These are phyloP conservation scores for Noctua janthe DNA, from an alignment of 2,888 invertebrate genomes.

Conservation along the genomic window DNA sequence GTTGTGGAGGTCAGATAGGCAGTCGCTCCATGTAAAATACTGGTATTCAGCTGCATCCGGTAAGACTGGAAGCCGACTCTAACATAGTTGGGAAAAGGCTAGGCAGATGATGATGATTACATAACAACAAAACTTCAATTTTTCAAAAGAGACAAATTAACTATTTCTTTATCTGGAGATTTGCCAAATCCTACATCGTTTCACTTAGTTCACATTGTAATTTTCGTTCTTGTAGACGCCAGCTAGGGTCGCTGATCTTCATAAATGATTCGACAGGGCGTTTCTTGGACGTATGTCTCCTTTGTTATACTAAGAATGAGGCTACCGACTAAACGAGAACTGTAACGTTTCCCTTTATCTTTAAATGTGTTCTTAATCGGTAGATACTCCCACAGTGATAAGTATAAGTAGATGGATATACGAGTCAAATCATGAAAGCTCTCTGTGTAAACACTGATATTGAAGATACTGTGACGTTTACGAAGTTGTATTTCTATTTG, in stretches of 20 bases:
- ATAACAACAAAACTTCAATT: no score
- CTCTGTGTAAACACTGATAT: not conserved
- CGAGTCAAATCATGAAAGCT: no score
- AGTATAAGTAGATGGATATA: no score
- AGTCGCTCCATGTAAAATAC: no score
- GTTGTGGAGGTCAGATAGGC: no score
- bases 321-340: not conserved
- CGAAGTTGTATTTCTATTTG: no score
- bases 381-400: no score
- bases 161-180: constrained; percentile 71
- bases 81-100: no score
- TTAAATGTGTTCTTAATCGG: no score
- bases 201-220: not conserved
- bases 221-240: constrained; percentile 55
- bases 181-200: constrained; percentile 67
- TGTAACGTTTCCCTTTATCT: not conserved
- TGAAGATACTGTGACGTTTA: not conserved
- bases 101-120: no score
- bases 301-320: constrained; percentile 41
- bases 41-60: no score
- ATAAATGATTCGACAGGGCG: constrained; percentile 75
- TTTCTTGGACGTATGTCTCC: constrained; percentile 59
- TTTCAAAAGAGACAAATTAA: constrained; percentile 63
- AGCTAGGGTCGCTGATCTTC: constrained; percentile 47
- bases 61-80: no score